Evolutionary conservation across 2,888 invertebrate species (phyloP), one percentile per base, ranked within the genome.

Genomic region (Thumatha senex): DNA sequence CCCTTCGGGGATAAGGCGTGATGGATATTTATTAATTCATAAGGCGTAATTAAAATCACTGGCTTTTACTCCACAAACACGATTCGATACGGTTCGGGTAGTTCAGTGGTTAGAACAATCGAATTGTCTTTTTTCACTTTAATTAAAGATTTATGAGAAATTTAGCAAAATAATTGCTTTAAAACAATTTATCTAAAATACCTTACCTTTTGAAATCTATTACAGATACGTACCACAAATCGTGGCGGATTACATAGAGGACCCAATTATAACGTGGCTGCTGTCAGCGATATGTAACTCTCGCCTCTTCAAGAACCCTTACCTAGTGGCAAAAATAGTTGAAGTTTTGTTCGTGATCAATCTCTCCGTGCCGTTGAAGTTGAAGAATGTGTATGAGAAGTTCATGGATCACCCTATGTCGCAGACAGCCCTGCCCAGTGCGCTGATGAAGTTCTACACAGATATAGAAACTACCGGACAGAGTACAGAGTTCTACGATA

Each of bases 401-500:
- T 94, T 99, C 69, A 96, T 98, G 95, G 94, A 96, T 62, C 98
- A 98, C 82, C 96, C 96, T 46, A 80, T 90, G 81, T 90, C 90
- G 0, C 95, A 96, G 71, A 95, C 95, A 2, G 93, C 94, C 53
- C 92, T 99, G 54, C 97, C 98, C 0, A 96, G 97, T 65, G 96
- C 96, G 13, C 93, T 99, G 35, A 98, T 99, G 98, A 97, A 97
- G 86, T 99, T 99, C 92, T 99, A 99, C 88, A 98, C 98, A 69
- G 98, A 98, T 74, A 97, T 99, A 49, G 99, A 99, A 92, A 97
- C 97, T 10, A 99, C 99, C 9, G 99, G 99, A 9, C 97, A 98
- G 67, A 98, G 97, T 85, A 98, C 98, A 33, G 99, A 99, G 90
- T 99, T 99, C 90, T 99, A 99, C 78, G 99, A 99, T 89, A 99